Percentiles rank a stretch among this genome's conserved stretches.
phyloP scores from a whole-genome alignment of 2,888 invertebrate species.

The Allygus modestus region DNA sequence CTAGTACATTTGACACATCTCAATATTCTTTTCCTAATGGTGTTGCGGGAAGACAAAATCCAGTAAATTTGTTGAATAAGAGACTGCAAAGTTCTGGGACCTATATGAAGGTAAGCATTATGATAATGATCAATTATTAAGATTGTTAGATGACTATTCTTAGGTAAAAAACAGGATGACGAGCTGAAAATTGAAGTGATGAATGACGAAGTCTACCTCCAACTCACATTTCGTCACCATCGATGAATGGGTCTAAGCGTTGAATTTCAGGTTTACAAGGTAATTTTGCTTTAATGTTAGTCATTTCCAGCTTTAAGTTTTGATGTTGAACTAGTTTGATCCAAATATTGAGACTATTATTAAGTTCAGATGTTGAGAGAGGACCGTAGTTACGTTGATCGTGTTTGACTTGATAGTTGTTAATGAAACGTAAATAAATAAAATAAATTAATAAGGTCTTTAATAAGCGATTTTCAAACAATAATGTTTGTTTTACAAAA shows the following conservation, averaged over 20 bases:
- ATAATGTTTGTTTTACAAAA: too few species aligned
- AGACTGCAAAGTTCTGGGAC: neutral
- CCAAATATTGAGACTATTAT: neutral
- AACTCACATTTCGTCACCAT: neutral
- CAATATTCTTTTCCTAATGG: neutral
- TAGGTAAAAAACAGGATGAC: neutral
- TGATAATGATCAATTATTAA: neutral
- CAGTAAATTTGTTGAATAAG: neutral
- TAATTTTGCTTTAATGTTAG: neutral
- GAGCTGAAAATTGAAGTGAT: neutral
- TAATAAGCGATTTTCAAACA: too few species aligned
- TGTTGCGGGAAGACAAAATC: neutral
- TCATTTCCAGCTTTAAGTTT: neutral
- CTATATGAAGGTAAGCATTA: neutral
- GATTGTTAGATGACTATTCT: neutral
- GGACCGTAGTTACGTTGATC: neutral
- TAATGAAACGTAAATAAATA: neutral
- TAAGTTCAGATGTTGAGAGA: neutral
- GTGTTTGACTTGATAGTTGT: neutral
- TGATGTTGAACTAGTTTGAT: neutral
- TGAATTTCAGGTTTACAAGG: conserved; percentile 1
- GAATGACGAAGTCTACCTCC: conserved; percentile 4
- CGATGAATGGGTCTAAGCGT: neutral
- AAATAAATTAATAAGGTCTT: too few species aligned
- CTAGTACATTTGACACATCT: neutral